phyloP scores from a whole-genome alignment of 2,113 vertebrate genomes.

The Corvus hawaiiensis region DNA sequence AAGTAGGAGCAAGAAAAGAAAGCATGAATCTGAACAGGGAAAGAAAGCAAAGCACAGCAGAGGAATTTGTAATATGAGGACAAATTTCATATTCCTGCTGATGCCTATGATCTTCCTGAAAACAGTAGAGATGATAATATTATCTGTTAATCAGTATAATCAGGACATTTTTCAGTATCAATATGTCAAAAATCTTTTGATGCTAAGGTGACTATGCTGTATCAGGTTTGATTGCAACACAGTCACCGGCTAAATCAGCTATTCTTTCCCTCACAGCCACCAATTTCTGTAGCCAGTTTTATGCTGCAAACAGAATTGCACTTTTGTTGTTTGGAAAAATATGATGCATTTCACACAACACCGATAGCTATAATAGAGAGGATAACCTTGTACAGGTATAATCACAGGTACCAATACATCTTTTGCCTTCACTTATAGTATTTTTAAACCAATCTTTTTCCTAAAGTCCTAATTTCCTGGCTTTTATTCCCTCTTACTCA shows the following conservation, averaged over 20 bases:
- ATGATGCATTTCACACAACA: not conserved
- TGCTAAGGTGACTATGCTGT: not conserved
- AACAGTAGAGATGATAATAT: not conserved
- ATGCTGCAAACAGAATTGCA: not conserved
- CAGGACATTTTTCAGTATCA: not conserved
- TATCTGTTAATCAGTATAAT: not conserved
- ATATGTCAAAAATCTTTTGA: not conserved
- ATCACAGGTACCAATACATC: not conserved
- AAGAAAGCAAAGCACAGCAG: not conserved
- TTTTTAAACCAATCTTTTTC: not conserved
- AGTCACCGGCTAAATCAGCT: not conserved
- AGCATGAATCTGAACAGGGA: not conserved
- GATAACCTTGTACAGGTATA: not conserved
- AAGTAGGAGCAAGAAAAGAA: not conserved
- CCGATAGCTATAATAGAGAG: not conserved
- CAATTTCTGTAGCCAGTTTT: not conserved
- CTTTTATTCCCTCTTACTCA: not conserved
- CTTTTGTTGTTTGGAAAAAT: not conserved
- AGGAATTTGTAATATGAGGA: not conserved
- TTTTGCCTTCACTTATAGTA: not conserved
- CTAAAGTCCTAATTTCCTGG: not conserved
- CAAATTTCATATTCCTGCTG: not conserved
- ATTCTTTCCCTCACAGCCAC: not conserved
- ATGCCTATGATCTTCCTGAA: not conserved
- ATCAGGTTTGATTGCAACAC: not conserved